Percentiles rank a stretch among this genome's conserved stretches.
phyloP scores from a whole-genome alignment of 2,113 vertebrate species.

The Eurypyga helias region DNA sequence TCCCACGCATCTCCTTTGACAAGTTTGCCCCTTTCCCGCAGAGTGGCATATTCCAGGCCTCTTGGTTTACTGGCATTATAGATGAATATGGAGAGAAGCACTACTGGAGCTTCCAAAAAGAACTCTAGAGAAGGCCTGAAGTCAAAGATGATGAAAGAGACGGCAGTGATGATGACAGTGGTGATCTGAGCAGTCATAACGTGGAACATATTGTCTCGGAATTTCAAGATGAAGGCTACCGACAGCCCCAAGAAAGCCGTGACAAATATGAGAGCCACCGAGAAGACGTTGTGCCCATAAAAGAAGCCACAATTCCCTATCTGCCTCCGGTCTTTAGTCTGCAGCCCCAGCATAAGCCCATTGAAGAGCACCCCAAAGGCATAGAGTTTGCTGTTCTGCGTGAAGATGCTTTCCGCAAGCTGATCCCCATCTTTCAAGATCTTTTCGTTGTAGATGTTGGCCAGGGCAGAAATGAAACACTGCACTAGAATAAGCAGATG shows the following conservation, averaged over 20 bases:
- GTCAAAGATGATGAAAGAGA: slow-evolving; percentile 91
- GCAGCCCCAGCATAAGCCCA: slow-evolving; percentile 83
- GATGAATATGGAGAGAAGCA: slow-evolving; percentile 95
- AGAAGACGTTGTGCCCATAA: slow-evolving; percentile 92
- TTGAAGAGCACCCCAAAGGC: slow-evolving; percentile 92
- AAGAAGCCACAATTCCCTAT: slow-evolving; percentile 89
- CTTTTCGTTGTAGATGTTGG: slow-evolving; percentile 99
- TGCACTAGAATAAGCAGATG: slow-evolving; percentile 91
- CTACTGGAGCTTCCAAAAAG: slow-evolving; percentile 92
- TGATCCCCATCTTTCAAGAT: slow-evolving; percentile 94
- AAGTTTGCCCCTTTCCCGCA: slow-evolving; percentile 85
- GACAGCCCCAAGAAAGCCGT: slow-evolving; percentile 93
- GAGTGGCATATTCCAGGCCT: slow-evolving; percentile 75
- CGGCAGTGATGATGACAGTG: slow-evolving; percentile 89
- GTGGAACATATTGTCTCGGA: slow-evolving; percentile 99
- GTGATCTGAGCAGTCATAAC: slow-evolving; percentile 94
- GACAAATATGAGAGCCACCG: slow-evolving; percentile 88
- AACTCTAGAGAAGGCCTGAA: slow-evolving; percentile 93
- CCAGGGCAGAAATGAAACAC: slow-evolving; percentile 93
- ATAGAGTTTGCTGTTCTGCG: slow-evolving; percentile 94
- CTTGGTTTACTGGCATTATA: slow-evolving; percentile 86
- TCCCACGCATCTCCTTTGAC: slow-evolving; percentile 86
- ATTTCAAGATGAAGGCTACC: slow-evolving; percentile 97
- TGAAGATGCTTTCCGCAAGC: slow-evolving; percentile 91
- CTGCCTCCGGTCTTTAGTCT: slow-evolving; percentile 79